Base-by-base conservation (phyloP, 2,797 vertebrate genomes). In the Phataginus tetradactyla region DNA sequence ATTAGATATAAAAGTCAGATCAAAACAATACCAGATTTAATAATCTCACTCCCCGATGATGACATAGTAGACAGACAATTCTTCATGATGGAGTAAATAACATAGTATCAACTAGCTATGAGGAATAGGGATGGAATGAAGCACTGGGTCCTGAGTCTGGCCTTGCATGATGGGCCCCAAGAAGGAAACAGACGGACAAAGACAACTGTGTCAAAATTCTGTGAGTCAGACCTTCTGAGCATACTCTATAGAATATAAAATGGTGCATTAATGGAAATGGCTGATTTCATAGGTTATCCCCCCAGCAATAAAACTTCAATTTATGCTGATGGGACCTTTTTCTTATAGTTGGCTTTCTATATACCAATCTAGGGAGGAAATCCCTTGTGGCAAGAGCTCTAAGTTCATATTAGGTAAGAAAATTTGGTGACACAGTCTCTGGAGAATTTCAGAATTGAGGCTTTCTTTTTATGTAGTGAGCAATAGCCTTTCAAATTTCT, bases 311-410 rank as follows among this genome's bases (percentile, higher is more conserved):
- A 92, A 89, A 78, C 18, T 81, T 90, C 39, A 32, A 59, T 71
- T 92, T 93, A 64, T 92, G 91, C 90, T 92, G 53, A 83, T 96
- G 95, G 96, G 96, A 95, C 39, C 64, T 95, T 86, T 95, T 90
- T 96, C 80, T 97, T 92, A 96, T 34, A 69, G 37, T 75, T 86
- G 61, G 10, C 49, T 93, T 45, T 88, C 84, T 91, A 91, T 66
- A 61, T 21, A 87, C 11, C 57, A 90, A n/a, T 51, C 45, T 90
- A 93, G 53, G 79, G 68, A 96, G 96, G 84, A 97, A 97, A 96
- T 88, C 85, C 69, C 72, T 90, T 96, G 85, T 81, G 85, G 86
- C n/a, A 89, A 96, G 83, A 78, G 18, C 39, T 88, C 51, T 85
- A 75, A 89, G n/a, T 88, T 97, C 72, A 78, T 15, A 34, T 85